These are phyloP conservation scores for Alethe castanea DNA, from an alignment of 2,113 vertebrate species.

Conservation along the genomic window DNA sequence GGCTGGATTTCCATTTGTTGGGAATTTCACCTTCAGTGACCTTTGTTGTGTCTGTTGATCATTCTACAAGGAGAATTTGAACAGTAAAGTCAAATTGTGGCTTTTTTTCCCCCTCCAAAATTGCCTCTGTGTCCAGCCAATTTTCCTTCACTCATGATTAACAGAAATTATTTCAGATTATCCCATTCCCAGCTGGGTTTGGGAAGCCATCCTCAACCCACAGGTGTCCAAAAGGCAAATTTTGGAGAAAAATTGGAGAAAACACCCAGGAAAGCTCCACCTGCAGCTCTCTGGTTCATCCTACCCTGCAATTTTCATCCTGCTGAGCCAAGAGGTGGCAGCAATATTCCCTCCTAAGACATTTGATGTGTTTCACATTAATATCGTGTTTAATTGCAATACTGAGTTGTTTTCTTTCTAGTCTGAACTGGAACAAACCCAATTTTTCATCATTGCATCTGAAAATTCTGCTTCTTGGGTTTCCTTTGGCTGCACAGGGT, in stretches of 20 bases:
- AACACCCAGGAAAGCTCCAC: neutral
- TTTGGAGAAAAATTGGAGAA: neutral
- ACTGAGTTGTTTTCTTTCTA: neutral
- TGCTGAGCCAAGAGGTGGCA: slow-evolving; percentile 10
- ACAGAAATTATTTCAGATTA: neutral
- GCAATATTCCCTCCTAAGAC: neutral
- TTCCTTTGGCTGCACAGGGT: neutral
- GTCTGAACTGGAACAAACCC: neutral
- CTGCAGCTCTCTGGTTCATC: neutral
- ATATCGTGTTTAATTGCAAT: neutral
- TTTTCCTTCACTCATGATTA: neutral
- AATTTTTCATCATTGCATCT: neutral
- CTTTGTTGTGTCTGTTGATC: neutral
- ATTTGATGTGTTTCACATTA: neutral
- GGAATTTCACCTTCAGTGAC: neutral
- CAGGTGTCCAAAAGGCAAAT: neutral
- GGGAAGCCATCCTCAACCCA: neutral
- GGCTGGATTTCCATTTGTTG: neutral
- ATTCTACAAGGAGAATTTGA: neutral
- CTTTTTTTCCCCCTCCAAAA: fast-evolving
- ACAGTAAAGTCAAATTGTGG: neutral
- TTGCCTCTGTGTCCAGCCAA: neutral
- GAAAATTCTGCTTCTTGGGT: neutral
- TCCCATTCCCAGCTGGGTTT: neutral
- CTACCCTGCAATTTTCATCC: neutral